Percentiles rank a stretch among this genome's conserved stretches.
Evolutionary conservation across 2,888 invertebrate genomes (phyloP).

Genomic region (Ischnus inquisitorius): DNA sequence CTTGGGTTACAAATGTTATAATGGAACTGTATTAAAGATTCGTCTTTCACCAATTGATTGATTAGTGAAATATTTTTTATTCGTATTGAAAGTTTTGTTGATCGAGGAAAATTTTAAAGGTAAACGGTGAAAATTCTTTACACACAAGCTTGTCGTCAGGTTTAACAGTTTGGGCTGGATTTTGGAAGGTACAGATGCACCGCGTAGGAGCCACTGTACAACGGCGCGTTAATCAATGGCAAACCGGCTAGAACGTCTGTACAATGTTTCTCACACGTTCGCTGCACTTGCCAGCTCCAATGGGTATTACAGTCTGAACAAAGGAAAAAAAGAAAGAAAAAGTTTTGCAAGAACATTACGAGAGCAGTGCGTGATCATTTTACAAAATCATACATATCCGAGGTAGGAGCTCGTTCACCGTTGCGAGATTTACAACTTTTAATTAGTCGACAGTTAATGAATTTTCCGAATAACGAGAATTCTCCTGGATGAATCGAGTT

Average conservation of each 20-base stretch:
- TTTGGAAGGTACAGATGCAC: neutral
- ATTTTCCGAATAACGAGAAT: conserved; percentile 67
- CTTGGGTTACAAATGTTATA: neutral
- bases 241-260: conserved; percentile 6
- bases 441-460: conserved; percentile 68
- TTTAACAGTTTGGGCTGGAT: no score
- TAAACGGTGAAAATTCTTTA: no score
- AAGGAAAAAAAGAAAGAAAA: neutral
- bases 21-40: neutral
- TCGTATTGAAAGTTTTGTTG: no score
- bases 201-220: neutral
- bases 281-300: neutral
- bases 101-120: no score
- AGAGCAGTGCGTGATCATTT: conserved; percentile 18
- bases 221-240: conserved; percentile 4
- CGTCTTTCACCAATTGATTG: neutral
- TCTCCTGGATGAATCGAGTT: conserved; percentile 38
- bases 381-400: conserved; percentile 40
- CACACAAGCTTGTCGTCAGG: no score
- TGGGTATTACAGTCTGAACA: conserved; percentile 2
- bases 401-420: neutral
- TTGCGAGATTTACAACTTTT: conserved; percentile 65
- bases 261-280: conserved; percentile 10
- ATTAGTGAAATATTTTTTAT: neutral
- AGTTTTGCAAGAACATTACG: conserved; percentile 5